A percentile compares a stretch with the other conserved stretches of the same genome.
Evolutionary conservation across 2,888 invertebrate genomes (phyloP).

Genomic region (Drosophila ezoana): DNA sequence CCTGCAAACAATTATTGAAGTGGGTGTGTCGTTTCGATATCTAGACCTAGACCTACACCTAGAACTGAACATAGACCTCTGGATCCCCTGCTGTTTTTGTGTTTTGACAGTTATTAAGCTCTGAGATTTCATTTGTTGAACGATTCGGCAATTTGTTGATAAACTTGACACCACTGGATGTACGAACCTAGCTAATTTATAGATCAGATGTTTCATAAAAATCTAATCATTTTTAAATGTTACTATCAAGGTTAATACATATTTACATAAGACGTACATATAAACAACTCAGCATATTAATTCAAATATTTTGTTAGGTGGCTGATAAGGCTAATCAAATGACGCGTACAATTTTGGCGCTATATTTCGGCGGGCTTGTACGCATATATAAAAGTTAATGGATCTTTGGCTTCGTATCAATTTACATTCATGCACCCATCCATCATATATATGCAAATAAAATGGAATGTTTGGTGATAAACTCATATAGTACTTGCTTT

Average conservation of each 20-base stretch:
- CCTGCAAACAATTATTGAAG: not conserved
- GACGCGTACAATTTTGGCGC: conserved; percentile 12
- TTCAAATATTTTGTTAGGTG: conserved; percentile 37
- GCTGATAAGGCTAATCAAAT: conserved; percentile 33
- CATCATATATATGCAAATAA: not conserved
- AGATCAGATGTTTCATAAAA: conserved; percentile 21
- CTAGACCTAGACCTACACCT: not conserved
- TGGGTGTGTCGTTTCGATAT: conserved; percentile 34
- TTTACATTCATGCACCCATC: conserved; percentile 4
- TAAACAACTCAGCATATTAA: not conserved
- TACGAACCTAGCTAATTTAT: not conserved
- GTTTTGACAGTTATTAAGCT: not conserved
- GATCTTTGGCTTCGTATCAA: conserved; percentile 31
- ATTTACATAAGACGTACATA: conserved; percentile 20
- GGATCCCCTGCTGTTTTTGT: not conserved
- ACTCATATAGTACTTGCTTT: no score
- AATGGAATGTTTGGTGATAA: no score
- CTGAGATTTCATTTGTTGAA: conserved; percentile 13
- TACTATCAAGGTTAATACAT: conserved; percentile 56
- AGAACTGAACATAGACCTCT: conserved; percentile 2
- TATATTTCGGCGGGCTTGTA: conserved; percentile 7
- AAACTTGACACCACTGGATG: conserved; percentile 23
- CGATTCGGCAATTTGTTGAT: conserved; percentile 23
- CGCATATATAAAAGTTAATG: not conserved
- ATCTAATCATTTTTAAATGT: conserved; percentile 55